Evolutionary conservation across 2,888 invertebrate species (phyloP), one percentile per base, ranked within the genome.

Genomic region (Clistopyga incitator): DNA sequence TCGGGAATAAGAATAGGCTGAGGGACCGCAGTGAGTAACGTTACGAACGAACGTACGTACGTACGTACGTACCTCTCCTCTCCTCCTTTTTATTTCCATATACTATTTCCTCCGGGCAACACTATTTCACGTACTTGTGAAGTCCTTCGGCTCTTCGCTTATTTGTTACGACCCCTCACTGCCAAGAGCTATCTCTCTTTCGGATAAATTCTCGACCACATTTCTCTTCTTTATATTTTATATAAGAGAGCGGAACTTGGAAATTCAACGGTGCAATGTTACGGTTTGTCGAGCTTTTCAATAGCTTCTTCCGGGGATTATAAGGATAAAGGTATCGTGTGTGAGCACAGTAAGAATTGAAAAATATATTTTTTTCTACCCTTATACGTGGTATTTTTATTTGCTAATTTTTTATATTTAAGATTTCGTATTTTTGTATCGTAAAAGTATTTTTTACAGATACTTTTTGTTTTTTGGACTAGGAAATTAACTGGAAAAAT

Each of bases 1-100:
- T 78, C 86, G 88, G 83, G 92, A 92, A 93, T 92, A 93, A 92
- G 91, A 92, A 93, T 92, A 87, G 89, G 86, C 86, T 67, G 65
- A 65, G 81, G 78, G 76, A n/a, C 42, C 61, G 8, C 52, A 52
- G 20, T 61, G 72, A 70, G 78, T 20, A 78, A 74, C 72, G 42
- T 64, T 59, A 64, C 79, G 76, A 71, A 81, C 72, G 72, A 67
- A 68, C 45, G 42, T 52, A 65, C 79, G 76, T 75, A 81, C 72
- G 72, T 71, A 68, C 45, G 42, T 52, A 65, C 56, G 45, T 54
- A 45, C 25, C 18, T 47, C 56, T 56, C 71, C 45, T 42, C 8
- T 70, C 34, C 74, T 50, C 54, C 6, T 68, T 34, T 20, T 42
- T 71, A 50, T 72, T 67, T 65, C 42, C 72, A 61, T 64, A 47